A percentile compares a stretch with the other conserved stretches of the same genome.
These are phyloP conservation scores for Calliphora vicina DNA, from an alignment of 1,140 invertebrate species.

Conservation along the genomic window DNA sequence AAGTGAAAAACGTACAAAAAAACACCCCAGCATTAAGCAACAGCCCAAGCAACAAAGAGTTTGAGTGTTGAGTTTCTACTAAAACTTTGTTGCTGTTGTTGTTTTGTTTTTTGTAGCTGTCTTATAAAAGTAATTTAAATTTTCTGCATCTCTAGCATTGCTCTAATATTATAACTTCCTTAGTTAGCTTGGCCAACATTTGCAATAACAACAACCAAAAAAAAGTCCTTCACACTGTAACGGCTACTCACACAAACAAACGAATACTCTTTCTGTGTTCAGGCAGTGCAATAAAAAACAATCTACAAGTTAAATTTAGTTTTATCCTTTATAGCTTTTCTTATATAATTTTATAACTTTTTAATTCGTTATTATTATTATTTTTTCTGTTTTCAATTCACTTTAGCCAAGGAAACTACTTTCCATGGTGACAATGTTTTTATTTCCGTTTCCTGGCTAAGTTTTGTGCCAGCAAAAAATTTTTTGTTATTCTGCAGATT, in stretches of 20 bases:
- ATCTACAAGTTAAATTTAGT: background rate
- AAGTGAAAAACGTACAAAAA: background rate
- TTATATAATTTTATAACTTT: slow-evolving; percentile 10
- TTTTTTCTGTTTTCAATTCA: background rate
- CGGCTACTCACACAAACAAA: too few relatives aligned
- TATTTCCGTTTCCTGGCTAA: too few relatives aligned
- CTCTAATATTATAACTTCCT: background rate
- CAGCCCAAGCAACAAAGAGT: background rate
- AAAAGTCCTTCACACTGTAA: too few relatives aligned
- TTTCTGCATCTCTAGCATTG: slow-evolving; percentile 36
- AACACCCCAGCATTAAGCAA: too few relatives aligned
- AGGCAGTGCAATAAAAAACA: background rate
- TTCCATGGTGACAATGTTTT: background rate
- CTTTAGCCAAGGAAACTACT: background rate
- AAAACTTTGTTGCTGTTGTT: background rate
- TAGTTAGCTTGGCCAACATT: too few relatives aligned
- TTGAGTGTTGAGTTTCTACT: background rate
- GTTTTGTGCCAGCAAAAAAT: too few relatives aligned
- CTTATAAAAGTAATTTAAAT: slow-evolving; percentile 40
- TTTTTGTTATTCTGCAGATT: too few relatives aligned
- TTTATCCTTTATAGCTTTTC: background rate
- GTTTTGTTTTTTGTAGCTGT: background rate
- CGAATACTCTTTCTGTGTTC: background rate
- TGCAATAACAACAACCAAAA: too few relatives aligned
- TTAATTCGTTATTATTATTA: background rate